Percentiles rank a stretch among this genome's conserved stretches.
These are phyloP conservation scores for Frankliniella intonsa DNA, from an alignment of 2,888 invertebrate species.

Conservation along the genomic window DNA sequence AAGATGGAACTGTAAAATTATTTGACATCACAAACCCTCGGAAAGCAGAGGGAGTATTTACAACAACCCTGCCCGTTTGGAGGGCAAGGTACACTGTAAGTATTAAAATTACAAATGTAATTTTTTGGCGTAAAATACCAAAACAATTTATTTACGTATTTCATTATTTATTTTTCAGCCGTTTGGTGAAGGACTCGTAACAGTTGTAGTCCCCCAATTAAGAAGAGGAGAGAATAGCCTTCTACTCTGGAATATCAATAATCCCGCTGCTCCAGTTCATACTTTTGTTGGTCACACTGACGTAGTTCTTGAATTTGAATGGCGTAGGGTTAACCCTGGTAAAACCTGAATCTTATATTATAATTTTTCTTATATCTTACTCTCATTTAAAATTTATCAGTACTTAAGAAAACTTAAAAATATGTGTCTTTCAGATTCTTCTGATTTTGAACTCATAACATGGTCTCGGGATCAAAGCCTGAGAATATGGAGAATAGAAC, in stretches of 20 bases:
- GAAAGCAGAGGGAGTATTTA: slow-evolving; percentile 76
- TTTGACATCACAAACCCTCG: slow-evolving; percentile 85
- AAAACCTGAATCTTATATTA: slow-evolving; percentile 23
- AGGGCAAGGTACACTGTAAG: slow-evolving; percentile 79
- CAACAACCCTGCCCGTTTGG: slow-evolving; percentile 86
- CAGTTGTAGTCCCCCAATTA: slow-evolving; percentile 87
- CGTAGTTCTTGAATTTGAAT: slow-evolving; percentile 91
- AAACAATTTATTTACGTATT: slow-evolving; percentile 27
- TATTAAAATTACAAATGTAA: slow-evolving; percentile 21
- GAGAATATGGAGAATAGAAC: slow-evolving; percentile 85
- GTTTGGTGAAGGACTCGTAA: slow-evolving; percentile 86
- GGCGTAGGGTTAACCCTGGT: slow-evolving; percentile 62
- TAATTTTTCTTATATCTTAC: not conserved
- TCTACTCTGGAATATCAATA: slow-evolving; percentile 68
- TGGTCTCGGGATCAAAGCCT: slow-evolving; percentile 94
- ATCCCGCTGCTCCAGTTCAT: slow-evolving; percentile 72
- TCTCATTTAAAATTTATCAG: slow-evolving; percentile 22
- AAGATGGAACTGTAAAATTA: slow-evolving; percentile 92
- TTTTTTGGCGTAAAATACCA: too few relatives aligned
- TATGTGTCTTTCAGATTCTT: slow-evolving; percentile 46
- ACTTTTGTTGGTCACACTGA: slow-evolving; percentile 92
- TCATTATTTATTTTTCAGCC: slow-evolving; percentile 50
- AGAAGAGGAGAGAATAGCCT: slow-evolving; percentile 82
- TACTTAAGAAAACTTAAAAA: not conserved
- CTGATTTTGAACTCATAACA: slow-evolving; percentile 80